Evolutionary conservation across 2,888 invertebrate species (phyloP).

Genomic region (Dendrolimus pini): DNA sequence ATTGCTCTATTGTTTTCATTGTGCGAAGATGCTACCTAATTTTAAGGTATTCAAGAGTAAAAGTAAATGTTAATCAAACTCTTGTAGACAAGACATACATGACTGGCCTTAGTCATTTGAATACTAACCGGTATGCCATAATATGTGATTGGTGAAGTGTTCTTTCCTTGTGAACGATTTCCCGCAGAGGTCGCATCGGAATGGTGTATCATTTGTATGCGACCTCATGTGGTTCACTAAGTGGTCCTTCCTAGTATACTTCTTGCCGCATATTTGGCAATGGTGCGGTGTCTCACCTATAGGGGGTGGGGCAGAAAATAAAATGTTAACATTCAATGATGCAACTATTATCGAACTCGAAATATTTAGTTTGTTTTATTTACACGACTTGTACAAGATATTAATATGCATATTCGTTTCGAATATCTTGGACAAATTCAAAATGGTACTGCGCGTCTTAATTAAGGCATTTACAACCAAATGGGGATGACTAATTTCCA

Average conservation of each 20-base stretch:
- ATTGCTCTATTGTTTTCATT: too few species aligned
- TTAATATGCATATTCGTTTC: too few species aligned
- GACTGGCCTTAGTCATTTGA: too few species aligned
- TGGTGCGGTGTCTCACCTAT: slow-evolving; percentile 91
- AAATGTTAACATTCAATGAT: slow-evolving; percentile 72
- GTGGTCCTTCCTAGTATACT: slow-evolving; percentile 92
- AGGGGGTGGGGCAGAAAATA: slow-evolving; percentile 65
- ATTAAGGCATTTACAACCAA: too few species aligned
- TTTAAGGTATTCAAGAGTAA: too few species aligned
- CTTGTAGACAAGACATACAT: too few species aligned
- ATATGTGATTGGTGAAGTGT: slow-evolving; percentile 92
- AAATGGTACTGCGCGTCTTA: too few species aligned
- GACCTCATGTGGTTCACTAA: slow-evolving; percentile 92
- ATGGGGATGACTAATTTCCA: too few species aligned
- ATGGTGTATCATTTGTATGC: slow-evolving; percentile 92
- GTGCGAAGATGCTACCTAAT: too few species aligned
- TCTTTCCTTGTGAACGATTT: slow-evolving; percentile 93
- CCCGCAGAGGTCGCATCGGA: slow-evolving; percentile 91
- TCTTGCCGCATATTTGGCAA: slow-evolving; percentile 91
- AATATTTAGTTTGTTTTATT: slow-evolving; percentile 37
- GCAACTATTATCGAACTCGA: slow-evolving; percentile 59
- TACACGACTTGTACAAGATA: not conserved
- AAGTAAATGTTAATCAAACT: too few species aligned
- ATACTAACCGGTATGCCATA: slow-evolving; percentile 88
- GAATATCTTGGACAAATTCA: too few species aligned